These are phyloP conservation scores for Gambusia affinis DNA, from an alignment of 2,113 vertebrate species.

Conservation along the genomic window DNA sequence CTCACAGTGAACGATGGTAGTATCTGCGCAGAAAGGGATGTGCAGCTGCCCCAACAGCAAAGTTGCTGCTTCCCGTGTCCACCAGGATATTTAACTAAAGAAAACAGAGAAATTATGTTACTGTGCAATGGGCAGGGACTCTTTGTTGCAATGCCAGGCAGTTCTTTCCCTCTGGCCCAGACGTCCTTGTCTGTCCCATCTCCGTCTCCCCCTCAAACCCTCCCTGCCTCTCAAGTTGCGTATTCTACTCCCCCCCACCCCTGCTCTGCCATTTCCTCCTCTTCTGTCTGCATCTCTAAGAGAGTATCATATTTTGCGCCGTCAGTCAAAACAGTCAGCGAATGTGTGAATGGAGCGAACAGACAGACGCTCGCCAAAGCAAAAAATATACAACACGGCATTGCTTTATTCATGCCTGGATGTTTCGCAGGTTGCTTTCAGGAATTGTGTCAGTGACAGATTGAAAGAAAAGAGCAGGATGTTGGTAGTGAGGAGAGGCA, in stretches of 20 bases:
- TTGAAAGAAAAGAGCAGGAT: neutral
- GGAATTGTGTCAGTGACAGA: neutral
- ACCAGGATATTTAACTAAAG: constrained; percentile 95
- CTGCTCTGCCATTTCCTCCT: constrained; percentile 10
- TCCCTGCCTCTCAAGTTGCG: constrained; percentile 56
- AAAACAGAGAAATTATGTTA: neutral
- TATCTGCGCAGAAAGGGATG: constrained; percentile 93
- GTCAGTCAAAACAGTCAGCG: constrained; percentile 49
- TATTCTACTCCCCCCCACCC: constrained; percentile 21
- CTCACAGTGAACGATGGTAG: constrained; percentile 96
- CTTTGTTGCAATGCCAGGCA: constrained; percentile 7
- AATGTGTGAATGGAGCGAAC: constrained; percentile 52
- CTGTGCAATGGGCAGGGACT: neutral
- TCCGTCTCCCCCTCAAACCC: constrained; percentile 34
- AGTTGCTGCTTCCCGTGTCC: constrained; percentile 98
- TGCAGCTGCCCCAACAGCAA: constrained; percentile 93
- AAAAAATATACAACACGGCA: neutral
- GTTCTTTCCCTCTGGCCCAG: constrained; percentile 47
- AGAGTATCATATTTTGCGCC: constrained; percentile 66
- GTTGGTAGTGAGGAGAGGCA: neutral
- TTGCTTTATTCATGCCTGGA: neutral
- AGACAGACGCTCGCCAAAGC: constrained; percentile 7
- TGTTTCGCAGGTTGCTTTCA: neutral
- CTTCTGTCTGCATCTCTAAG: constrained; percentile 45
- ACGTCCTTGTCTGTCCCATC: constrained; percentile 52